Evolutionary conservation across 1,140 invertebrate genomes (phyloP), one percentile per base, ranked within the genome.

Genomic region (Neodiprion fabricii): DNA sequence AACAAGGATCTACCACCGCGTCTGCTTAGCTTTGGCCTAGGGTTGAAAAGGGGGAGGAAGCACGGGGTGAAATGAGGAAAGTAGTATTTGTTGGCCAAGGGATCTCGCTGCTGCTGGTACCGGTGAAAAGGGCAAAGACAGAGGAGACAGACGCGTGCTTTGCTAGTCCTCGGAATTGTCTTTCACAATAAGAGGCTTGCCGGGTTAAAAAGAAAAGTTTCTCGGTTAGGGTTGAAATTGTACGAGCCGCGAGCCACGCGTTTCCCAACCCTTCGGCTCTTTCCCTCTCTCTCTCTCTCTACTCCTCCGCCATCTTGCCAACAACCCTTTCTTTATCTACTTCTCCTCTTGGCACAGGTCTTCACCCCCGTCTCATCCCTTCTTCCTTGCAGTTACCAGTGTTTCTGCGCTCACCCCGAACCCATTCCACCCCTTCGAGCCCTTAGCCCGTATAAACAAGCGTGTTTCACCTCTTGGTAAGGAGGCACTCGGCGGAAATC

Each of bases 381-480:
- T 61, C n/a, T 61, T 9, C 4, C 53, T 9, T 40, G 28, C 28
- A 40, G 28, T 5, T 40, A 40, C 28, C 28, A 40, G 11, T 17
- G 11, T 61, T 61, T 61, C 53, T 61, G 53, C 53, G 53, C 53
- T 40, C 9, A 61, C 53, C 11, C 53, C 53, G n/a, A 61, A 9
- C n/a, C n/a, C 7, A 14, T 17, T 9, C 9, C 53, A 14, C n/a
- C 53, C 53, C 67, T 21, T 7, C 67, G 21, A 69, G 17, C 40
- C 40, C 76, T 81, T 77, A 79, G 80, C 78, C 79, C 80, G 79
- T 82, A 82, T 82, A 82, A 82, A 82, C 79, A 82, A 82, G 80
- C 81, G 81, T 80, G 81, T 82, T 80, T 78, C 80, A 50, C 76
- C 79, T 79, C 80, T 80, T 80, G 78, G 76, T 3, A 40, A 40